Conservation (phyloP, 2,113 vertebrate species). For the Paedocypris sp. region DNA sequence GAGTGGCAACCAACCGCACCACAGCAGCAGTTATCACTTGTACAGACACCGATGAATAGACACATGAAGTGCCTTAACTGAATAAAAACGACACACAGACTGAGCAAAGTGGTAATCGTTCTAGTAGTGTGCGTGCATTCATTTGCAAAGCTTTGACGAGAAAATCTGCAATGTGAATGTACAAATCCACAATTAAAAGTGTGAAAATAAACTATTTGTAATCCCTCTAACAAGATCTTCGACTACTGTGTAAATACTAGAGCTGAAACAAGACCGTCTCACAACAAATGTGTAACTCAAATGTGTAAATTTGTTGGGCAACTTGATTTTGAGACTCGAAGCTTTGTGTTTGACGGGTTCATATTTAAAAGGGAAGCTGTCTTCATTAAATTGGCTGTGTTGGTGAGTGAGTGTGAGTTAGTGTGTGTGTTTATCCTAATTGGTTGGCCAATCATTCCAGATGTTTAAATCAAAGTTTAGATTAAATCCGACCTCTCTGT, state of each 20-base stretch:
- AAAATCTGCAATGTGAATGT: background rate
- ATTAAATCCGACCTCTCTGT: too few species aligned
- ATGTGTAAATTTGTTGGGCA: too few species aligned
- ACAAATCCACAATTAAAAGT: background rate
- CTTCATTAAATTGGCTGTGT: too few species aligned
- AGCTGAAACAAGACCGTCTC: too few species aligned
- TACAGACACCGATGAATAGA: background rate
- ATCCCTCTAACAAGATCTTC: background rate
- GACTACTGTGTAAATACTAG: background rate
- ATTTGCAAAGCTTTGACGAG: conserved; percentile 1
- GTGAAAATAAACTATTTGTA: background rate
- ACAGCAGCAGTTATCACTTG: background rate
- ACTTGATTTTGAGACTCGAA: too few species aligned
- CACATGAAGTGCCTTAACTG: conserved; percentile 19
- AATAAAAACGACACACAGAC: background rate
- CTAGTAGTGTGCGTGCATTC: background rate
- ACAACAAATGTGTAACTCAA: too few species aligned
- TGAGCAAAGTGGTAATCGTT: background rate
- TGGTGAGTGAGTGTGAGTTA: too few species aligned
- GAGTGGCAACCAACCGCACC: background rate
- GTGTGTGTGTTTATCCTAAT: too few species aligned
- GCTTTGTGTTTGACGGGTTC: too few species aligned
- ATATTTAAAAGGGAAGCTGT: too few species aligned
- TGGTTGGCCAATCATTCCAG: too few species aligned
- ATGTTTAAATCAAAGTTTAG: too few species aligned